A percentile compares a stretch with the other conserved stretches of the same genome.
These are phyloP conservation scores for Onychomys leucogaster DNA, from an alignment of 2,797 vertebrate species.

Conservation along the genomic window DNA sequence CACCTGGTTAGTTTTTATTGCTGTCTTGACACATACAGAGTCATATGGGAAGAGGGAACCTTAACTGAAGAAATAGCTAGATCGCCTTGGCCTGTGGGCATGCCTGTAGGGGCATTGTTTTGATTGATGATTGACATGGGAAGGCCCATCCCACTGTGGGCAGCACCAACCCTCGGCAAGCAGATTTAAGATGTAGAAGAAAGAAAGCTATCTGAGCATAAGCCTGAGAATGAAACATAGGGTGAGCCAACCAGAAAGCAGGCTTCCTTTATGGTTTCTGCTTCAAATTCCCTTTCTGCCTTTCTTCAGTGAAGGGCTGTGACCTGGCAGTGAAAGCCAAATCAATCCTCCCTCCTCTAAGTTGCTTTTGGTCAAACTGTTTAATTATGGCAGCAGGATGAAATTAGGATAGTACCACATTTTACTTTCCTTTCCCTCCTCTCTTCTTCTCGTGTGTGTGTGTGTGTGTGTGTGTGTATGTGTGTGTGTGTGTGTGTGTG, in stretches of 20 bases:
- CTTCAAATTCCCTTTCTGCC: neutral
- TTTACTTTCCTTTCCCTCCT: neutral
- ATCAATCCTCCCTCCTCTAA: neutral
- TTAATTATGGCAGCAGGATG: neutral
- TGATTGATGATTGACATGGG: neutral
- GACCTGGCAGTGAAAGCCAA: neutral
- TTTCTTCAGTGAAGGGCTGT: neutral
- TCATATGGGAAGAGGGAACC: neutral
- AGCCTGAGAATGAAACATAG: neutral
- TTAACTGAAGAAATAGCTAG: neutral
- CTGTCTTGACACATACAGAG: neutral
- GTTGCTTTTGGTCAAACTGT: neutral
- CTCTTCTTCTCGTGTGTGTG: no score
- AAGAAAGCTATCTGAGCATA: neutral
- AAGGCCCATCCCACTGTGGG: neutral
- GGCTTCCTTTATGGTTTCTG: neutral
- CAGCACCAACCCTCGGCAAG: neutral
- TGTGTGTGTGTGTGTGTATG: neutral
- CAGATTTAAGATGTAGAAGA: neutral
- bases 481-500: neutral
- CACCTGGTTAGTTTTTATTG: neutral
- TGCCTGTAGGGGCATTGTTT: neutral
- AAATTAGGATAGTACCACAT: neutral
- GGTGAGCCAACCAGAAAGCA: neutral
- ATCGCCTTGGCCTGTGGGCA: neutral